Conservation (phyloP, 2,113 vertebrate species). For the Larimichthys polyactis region DNA sequence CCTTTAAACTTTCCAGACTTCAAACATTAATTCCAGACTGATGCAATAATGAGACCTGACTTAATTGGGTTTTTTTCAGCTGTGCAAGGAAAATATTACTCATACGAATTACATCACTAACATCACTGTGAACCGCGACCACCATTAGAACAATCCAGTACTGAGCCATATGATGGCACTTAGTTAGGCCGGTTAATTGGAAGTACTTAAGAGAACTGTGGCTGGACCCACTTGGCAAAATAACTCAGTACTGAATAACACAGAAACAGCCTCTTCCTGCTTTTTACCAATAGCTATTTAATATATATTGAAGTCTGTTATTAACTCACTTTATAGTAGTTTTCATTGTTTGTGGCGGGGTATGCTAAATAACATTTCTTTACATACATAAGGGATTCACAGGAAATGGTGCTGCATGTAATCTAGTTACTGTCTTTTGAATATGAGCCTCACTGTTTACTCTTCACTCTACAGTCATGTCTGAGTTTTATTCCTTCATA, state of each 20-base stretch:
- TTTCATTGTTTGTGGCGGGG: constrained; percentile 1
- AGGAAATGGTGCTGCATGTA: neutral
- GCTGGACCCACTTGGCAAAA: constrained; percentile 11
- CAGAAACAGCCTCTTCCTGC: neutral
- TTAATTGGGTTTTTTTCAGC: constrained; percentile 23
- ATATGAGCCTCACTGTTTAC: neutral
- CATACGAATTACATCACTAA: constrained; percentile 67
- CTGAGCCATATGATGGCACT: constrained; percentile 28
- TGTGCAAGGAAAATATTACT: constrained; percentile 73
- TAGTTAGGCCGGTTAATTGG: neutral
- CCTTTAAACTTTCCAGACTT: constrained; percentile 32
- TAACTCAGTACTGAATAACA: neutral
- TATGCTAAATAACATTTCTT: neutral
- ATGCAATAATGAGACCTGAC: constrained; percentile 41
- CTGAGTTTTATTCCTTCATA: neutral
- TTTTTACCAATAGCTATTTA: constrained; percentile 1
- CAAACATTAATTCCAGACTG: constrained; percentile 50
- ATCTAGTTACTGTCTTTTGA: neutral
- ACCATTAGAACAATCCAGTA: constrained; percentile 22
- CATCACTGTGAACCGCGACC: constrained; percentile 58
- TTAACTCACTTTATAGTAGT: neutral
- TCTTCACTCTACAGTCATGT: neutral
- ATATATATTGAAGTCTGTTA: constrained; percentile 3
- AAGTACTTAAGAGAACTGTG: neutral
- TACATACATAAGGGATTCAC: neutral